Conservation (phyloP, 2,797 vertebrate genomes). For the Antennarius maculatus region DNA sequence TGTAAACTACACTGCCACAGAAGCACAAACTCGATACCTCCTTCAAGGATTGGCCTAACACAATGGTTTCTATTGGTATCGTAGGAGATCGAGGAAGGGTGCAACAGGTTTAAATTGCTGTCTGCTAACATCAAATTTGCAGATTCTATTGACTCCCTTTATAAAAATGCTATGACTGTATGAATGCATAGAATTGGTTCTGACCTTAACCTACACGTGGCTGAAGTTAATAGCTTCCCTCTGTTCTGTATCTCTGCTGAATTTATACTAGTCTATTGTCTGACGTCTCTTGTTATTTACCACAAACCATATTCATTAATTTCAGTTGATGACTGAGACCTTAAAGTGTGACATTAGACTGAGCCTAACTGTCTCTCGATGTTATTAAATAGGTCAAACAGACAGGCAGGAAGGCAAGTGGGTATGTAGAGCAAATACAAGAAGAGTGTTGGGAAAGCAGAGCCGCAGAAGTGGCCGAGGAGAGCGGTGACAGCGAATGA, state of each 20-base stretch:
- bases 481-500: constrained; percentile 32
- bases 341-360: neutral
- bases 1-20: constrained; percentile 23
- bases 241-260: constrained; percentile 3
- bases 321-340: constrained; percentile 2
- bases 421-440: constrained; percentile 9
- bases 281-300: too few species aligned
- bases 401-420: constrained; percentile 1
- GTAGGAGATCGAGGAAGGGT: constrained; percentile 10
- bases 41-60: neutral
- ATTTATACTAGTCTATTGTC: constrained; percentile 9
- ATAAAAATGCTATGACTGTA: constrained; percentile 21
- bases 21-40: constrained; percentile 26
- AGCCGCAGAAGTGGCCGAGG: constrained; percentile 15
- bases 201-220: neutral
- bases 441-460: constrained; percentile 30
- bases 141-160: constrained; percentile 1
- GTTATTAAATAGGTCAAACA: constrained; percentile 36
- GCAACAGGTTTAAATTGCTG: constrained; percentile 5
- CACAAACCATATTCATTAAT: constrained; percentile 15
- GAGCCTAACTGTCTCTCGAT: neutral
- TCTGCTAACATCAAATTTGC: constrained; percentile 1
- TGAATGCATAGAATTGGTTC: neutral
- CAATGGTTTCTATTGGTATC: constrained; percentile 12
- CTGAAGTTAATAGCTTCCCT: constrained; percentile 10